Base-by-base conservation (phyloP, 2,888 invertebrate genomes). In the Andrena fulva region DNA sequence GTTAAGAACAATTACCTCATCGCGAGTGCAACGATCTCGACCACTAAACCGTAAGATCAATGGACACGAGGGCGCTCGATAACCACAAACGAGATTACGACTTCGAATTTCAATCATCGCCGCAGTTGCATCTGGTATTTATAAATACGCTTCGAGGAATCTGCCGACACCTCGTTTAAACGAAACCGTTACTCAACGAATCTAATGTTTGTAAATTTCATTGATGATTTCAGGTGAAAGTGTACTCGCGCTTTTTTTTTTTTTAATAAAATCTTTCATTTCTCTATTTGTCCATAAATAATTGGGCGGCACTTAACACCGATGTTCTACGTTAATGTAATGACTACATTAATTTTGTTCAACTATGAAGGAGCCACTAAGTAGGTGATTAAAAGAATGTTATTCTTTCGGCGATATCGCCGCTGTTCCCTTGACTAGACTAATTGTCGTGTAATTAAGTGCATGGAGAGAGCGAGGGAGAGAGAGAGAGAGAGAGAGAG, bases 1-100 rank as follows among this genome's bases (percentile, higher is more conserved):
- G 81, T 82, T 82, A 75, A 81, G 82, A 63, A 69, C 81, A 75
- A 82, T 81, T 82, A 81, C 75, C 62, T 75, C 81, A 67, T 82
- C 74, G 80, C 68, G 82, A 48, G 82, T 81, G 75, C 75, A 81
- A 82, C 52, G 81, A 81, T 81, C 81, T 81, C 75, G 62, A 60
- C 60, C 60, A 48, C 54, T 75, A 81, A 81, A 81, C 82, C 31
- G 66, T 66, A 69, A 81, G 75, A 82, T 82, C 82, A 82, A 82
- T 82, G 81, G 75, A 81, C 81, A 75, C 69, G 52, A 79, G 52
- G 52, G 54, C n/a, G 33, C 52, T 64, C 68, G 81, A 81, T 82
- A 75, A 48, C 64, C 52, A n/a, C 59, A n/a, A 66, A 66, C 48
- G 52, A 74, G 64, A 80, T 73, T 74, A 70, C 48, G 33, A 74